A percentile compares a stretch with the other conserved stretches of the same genome.
Evolutionary conservation across 2,888 invertebrate species (phyloP).

Genomic region (Heliconius erato): DNA sequence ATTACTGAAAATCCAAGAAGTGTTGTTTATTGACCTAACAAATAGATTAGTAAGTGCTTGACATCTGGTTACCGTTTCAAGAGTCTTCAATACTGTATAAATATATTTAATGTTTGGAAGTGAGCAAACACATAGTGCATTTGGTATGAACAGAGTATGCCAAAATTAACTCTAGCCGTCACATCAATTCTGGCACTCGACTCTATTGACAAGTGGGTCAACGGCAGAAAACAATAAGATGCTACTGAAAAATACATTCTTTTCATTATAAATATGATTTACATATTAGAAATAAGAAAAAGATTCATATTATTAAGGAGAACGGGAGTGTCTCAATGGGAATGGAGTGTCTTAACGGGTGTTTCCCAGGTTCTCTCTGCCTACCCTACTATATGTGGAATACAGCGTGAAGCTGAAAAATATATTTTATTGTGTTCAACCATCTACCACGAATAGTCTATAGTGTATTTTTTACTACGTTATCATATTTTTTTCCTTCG

Average conservation of each 20-base stretch:
- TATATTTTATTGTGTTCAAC: not conserved
- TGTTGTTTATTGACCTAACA: not conserved
- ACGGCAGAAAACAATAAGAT: slow-evolving; percentile 48
- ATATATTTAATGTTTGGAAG: not conserved
- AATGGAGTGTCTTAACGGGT: no score
- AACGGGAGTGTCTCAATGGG: no score
- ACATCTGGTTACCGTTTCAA: not conserved
- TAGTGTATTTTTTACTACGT: no score
- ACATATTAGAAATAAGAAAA: no score
- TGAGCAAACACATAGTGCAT: not conserved
- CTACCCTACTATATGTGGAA: no score
- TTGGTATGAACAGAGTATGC: slow-evolving; percentile 24
- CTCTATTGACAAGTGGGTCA: slow-evolving; percentile 69
- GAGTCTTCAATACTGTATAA: not conserved
- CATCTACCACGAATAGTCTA: not conserved
- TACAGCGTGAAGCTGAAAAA: no score
- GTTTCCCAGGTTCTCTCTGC: no score
- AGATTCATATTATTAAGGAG: no score
- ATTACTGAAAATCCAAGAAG: not conserved
- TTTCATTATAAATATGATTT: not conserved
- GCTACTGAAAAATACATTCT: slow-evolving; percentile 23
- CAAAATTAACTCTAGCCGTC: slow-evolving; percentile 40
- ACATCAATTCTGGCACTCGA: slow-evolving; percentile 62
- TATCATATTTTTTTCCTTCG: no score
- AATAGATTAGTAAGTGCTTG: not conserved